Conservation (phyloP, 2,113 vertebrate genomes). For the western clawed frog (Xenopus tropicalis) region DNA sequence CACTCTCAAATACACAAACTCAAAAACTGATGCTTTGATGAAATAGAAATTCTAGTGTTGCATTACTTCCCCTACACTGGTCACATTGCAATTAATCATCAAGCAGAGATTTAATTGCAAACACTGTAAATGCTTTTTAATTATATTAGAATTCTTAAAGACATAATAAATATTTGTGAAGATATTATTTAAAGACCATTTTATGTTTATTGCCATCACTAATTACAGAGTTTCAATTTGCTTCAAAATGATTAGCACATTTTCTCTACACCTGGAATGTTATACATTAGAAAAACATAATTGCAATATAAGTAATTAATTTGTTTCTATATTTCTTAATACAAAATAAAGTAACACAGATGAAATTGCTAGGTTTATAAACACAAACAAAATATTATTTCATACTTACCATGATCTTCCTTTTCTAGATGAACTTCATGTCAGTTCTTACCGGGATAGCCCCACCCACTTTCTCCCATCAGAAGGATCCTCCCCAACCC, state of each 20-base stretch:
- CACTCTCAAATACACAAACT: too few species aligned
- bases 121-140: not conserved
- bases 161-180: constrained; percentile 19
- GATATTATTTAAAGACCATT: constrained; percentile 24
- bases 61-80: not conserved
- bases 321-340: constrained; percentile 6
- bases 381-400: too few species aligned
- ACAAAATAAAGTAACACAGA: not conserved
- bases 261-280: constrained; percentile 13
- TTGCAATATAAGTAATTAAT: not conserved
- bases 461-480: too few species aligned
- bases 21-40: too few species aligned
- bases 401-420: too few species aligned
- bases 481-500: too few species aligned
- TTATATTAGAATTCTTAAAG: not conserved
- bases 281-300: constrained; percentile 10
- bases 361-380: not conserved
- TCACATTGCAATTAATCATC: not conserved
- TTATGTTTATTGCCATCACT: constrained; percentile 15
- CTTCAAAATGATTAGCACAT: constrained; percentile 10
- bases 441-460: too few species aligned
- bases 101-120: not conserved
- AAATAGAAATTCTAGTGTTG: not conserved
- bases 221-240: constrained; percentile 8
- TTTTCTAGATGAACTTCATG: too few species aligned